Evolutionary conservation across 2,113 vertebrate species (phyloP).

Genomic region (Myotis brandtii): DNA sequence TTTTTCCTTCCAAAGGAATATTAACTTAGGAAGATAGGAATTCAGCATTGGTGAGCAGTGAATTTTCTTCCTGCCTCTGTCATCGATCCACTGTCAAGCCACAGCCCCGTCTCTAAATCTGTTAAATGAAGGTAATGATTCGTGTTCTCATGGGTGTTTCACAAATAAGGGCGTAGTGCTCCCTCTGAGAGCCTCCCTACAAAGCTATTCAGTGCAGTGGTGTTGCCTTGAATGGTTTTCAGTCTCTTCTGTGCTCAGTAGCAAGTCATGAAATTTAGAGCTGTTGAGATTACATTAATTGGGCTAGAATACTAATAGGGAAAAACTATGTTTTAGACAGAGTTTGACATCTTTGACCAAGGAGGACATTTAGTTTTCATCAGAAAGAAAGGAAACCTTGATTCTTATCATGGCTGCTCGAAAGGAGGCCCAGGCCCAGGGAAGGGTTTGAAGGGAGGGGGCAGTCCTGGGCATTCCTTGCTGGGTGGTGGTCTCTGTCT

Average conservation of each 20-base stretch:
- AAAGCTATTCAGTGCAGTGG: background rate
- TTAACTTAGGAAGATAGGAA: slow-evolving; percentile 43
- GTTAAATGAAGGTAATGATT: background rate
- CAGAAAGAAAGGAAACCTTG: slow-evolving; percentile 50
- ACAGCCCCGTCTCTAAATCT: slow-evolving; percentile 36
- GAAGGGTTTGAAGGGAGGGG: background rate
- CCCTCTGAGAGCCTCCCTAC: background rate
- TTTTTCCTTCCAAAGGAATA: slow-evolving; percentile 48
- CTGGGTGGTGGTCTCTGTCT: background rate
- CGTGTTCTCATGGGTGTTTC: slow-evolving; percentile 37
- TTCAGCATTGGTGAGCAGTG: background rate
- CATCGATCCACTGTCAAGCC: background rate
- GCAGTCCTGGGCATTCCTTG: background rate
- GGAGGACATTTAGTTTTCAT: slow-evolving; percentile 51
- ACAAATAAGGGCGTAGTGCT: background rate
- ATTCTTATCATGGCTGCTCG: background rate
- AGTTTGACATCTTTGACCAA: slow-evolving; percentile 43
- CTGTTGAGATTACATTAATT: background rate
- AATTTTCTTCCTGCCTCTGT: slow-evolving; percentile 45
- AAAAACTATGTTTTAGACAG: background rate
- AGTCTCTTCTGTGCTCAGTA: slow-evolving; percentile 25
- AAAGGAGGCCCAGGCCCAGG: background rate
- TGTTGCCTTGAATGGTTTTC: background rate
- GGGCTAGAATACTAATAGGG: background rate
- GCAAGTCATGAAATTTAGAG: slow-evolving; percentile 22